phyloP scores from a whole-genome alignment of 35 echinoderm and acorn worm species.

The Hemicentrotus pulcherrimus region DNA sequence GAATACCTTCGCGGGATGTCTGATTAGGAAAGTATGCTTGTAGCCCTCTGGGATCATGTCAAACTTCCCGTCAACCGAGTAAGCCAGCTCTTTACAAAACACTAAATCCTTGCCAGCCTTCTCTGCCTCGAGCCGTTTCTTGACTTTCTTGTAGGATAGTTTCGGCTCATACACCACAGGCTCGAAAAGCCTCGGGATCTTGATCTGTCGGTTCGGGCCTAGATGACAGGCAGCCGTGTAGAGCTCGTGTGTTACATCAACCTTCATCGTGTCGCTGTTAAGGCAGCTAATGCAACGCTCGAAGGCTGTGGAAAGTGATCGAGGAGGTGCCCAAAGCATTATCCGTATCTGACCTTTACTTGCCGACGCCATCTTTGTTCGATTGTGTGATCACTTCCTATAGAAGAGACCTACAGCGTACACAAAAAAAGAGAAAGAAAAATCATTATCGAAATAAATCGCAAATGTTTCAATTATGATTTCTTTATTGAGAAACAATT shows the following conservation, averaged over 20 bases:
- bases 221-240: constrained; percentile 83
- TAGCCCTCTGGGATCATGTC: constrained; percentile 67
- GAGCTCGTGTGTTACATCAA: constrained; percentile 67
- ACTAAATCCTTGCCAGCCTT: constrained; percentile 52
- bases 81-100: constrained; percentile 81
- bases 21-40: constrained; percentile 75
- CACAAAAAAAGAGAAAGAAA: not conserved
- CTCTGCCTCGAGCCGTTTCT: constrained; percentile 57
- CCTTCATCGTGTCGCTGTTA: constrained; percentile 20
- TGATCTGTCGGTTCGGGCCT: constrained; percentile 72
- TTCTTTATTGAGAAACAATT: not conserved
- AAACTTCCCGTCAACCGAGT: constrained; percentile 64
- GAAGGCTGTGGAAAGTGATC: constrained; percentile 88
- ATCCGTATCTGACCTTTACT: constrained; percentile 40
- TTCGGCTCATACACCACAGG: constrained; percentile 49
- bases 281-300: constrained; percentile 81
- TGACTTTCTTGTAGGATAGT: constrained; percentile 72
- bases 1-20: constrained; percentile 80
- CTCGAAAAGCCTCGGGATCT: constrained; percentile 46
- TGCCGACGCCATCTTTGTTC: constrained; percentile 8
- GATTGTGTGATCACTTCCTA: not conserved
- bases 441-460: not conserved
- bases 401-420: not conserved
- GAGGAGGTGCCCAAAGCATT: constrained; percentile 79
- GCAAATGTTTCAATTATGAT: not conserved